phyloP scores from a whole-genome alignment of 1,140 invertebrate genomes.

The Coptotermes formosanus region DNA sequence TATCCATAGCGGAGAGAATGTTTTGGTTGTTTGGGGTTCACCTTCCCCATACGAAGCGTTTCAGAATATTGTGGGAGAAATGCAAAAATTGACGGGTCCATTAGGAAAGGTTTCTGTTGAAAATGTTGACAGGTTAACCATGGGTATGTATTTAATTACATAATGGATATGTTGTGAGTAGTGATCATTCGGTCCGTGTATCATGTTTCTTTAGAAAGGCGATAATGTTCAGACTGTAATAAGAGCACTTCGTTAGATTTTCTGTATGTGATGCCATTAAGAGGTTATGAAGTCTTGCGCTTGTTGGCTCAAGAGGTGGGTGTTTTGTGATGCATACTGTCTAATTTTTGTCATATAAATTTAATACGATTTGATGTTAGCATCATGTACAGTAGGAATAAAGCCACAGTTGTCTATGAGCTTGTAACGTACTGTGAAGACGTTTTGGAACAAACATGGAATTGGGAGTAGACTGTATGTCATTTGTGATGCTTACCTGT shows the following conservation, averaged over 20 bases:
- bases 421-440: too few relatives aligned
- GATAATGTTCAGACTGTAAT: background rate
- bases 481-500: too few relatives aligned
- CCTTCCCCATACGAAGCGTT: background rate
- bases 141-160: constrained; percentile 16
- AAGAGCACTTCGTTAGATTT: background rate
- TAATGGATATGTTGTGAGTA: background rate
- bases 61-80: background rate
- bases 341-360: too few relatives aligned
- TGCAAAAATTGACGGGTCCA: background rate
- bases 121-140: background rate
- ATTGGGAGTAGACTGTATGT: too few relatives aligned
- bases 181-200: background rate
- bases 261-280: background rate
- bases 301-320: too few relatives aligned
- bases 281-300: too few relatives aligned
- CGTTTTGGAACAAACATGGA: too few relatives aligned
- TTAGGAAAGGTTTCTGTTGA: constrained; percentile 8
- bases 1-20: background rate
- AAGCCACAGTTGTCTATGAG: too few relatives aligned
- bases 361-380: too few relatives aligned
- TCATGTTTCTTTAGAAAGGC: background rate
- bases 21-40: constrained; percentile 19
- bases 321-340: too few relatives aligned
- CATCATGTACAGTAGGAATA: too few relatives aligned